Conservation (phyloP, 1,140 invertebrate genomes). For the Eriocheir sinensis region DNA sequence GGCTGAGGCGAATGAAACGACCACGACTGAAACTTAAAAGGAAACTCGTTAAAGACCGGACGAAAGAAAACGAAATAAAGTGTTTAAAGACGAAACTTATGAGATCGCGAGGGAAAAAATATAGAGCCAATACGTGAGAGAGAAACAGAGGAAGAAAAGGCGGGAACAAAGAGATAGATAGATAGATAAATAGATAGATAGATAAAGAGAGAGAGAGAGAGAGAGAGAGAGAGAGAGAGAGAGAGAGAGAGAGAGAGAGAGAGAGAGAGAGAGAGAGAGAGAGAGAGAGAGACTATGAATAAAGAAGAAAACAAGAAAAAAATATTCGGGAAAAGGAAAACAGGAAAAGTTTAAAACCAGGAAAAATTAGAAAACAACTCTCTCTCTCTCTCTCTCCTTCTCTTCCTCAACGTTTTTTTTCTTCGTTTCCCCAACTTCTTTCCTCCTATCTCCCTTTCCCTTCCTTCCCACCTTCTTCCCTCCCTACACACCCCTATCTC, state of each 20-base stretch:
- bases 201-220: background rate
- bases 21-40: no score
- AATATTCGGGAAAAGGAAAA: background rate
- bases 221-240: background rate
- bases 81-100: background rate
- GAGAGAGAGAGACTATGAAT: background rate
- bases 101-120: no score
- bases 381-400: constrained; percentile 22
- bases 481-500: no score
- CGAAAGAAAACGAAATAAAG: background rate
- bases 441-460: background rate
- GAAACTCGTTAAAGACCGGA: no score
- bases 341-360: background rate
- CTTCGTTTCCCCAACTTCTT: no score
- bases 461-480: no score
- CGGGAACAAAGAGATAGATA: background rate
- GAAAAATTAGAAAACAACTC: background rate
- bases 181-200: background rate
- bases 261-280: background rate
- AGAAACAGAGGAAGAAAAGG: background rate
- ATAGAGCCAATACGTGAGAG: background rate
- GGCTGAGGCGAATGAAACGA: no score
- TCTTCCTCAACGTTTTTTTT: background rate
- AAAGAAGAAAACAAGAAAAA: background rate
- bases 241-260: background rate